Conservation (phyloP, 1,140 invertebrate genomes). For the Temnothorax nylanderi region DNA sequence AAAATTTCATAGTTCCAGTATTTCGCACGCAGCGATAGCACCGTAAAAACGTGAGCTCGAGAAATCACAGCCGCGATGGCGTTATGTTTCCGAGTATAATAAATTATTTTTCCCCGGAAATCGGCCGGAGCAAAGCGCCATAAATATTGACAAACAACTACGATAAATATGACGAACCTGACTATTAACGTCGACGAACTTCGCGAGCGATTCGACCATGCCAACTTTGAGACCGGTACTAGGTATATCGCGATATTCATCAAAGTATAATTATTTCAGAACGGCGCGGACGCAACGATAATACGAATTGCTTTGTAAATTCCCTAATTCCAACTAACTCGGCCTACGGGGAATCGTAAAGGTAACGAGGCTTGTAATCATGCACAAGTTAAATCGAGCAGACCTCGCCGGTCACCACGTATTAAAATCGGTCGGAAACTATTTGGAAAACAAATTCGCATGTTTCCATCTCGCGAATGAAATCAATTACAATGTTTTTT, state of each 20-base stretch:
- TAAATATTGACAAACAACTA: constrained; percentile 60
- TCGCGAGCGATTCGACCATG: constrained; percentile 16
- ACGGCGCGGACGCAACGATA: not conserved
- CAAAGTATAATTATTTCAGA: constrained; percentile 41
- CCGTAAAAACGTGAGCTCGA: constrained; percentile 26
- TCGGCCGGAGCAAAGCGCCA: constrained; percentile 34
- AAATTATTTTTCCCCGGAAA: constrained; percentile 48
- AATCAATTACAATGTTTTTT: not conserved
- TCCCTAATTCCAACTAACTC: constrained; percentile 26
- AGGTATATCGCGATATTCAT: constrained; percentile 12
- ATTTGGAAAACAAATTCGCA: not conserved
- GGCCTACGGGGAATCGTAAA: not conserved
- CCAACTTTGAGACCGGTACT: not conserved
- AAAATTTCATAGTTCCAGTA: constrained; percentile 19
- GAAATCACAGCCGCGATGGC: constrained; percentile 7
- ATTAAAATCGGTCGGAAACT: not conserved
- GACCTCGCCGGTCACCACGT: not conserved
- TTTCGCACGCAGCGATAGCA: not conserved
- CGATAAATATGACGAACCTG: constrained; percentile 50
- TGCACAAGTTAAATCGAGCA: not conserved
- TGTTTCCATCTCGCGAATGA: not conserved
- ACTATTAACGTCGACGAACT: constrained; percentile 47
- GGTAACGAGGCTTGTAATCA: constrained; percentile 36
- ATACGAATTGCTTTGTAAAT: constrained; percentile 49
- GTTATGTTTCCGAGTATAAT: constrained; percentile 33